Evolutionary conservation across 2,888 invertebrate genomes (phyloP).

Genomic region (Synanthedon andrenaeformis): DNA sequence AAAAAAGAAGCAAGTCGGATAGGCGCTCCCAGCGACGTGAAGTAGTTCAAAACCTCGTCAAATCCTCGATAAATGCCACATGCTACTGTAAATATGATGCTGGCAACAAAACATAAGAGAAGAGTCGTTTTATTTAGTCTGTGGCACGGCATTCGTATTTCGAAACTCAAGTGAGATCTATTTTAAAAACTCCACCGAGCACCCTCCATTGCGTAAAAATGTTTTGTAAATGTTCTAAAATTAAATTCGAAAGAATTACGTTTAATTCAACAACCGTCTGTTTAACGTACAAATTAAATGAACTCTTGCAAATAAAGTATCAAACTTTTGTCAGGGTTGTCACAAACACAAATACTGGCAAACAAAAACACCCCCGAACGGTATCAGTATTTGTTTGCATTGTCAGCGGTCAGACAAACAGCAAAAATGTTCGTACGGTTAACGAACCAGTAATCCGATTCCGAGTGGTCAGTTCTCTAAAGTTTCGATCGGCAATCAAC

Average conservation of each 20-base stretch:
- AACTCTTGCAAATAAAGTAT: slow-evolving; percentile 10
- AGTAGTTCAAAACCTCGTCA: too few species aligned
- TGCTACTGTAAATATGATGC: too few species aligned
- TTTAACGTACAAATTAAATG: background rate
- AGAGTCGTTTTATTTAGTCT: too few species aligned
- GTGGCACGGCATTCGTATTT: too few species aligned
- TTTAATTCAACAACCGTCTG: background rate
- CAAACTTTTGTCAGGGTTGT: slow-evolving; percentile 22
- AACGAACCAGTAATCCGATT: slow-evolving; percentile 63
- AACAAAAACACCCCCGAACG: slow-evolving; percentile 5
- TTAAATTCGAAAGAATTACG: background rate
- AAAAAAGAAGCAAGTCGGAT: too few species aligned
- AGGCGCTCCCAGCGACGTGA: too few species aligned
- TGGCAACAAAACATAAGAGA: too few species aligned
- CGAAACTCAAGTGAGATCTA: too few species aligned
- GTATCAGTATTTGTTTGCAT: slow-evolving; percentile 39
- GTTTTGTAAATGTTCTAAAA: too few species aligned
- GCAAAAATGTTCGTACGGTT: slow-evolving; percentile 45
- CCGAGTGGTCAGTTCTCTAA: slow-evolving; percentile 56
- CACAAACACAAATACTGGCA: slow-evolving; percentile 19
- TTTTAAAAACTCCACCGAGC: too few species aligned
- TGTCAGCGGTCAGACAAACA: slow-evolving; percentile 54
- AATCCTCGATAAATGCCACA: too few species aligned
- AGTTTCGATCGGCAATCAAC: slow-evolving; percentile 63
- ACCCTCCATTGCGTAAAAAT: too few species aligned